These are phyloP conservation scores for Homarus americanus DNA, from an alignment of 1,140 invertebrate species.

Conservation along the genomic window DNA sequence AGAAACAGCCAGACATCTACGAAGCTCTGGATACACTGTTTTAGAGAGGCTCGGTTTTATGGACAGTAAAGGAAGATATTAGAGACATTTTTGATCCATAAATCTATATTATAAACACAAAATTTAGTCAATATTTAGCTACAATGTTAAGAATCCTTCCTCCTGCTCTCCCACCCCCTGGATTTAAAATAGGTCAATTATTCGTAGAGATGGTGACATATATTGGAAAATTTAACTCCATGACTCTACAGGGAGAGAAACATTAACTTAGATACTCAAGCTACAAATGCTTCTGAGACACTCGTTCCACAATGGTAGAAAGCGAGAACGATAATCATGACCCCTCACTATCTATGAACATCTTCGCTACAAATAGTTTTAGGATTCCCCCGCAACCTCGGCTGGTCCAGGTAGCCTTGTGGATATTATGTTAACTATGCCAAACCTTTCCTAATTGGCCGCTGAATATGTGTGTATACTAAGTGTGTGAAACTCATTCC, in stretches of 20 bases:
- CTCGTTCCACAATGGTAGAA: not conserved
- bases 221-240: not conserved
- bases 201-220: not conserved
- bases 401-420: constrained; percentile 8
- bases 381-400: constrained; percentile 12
- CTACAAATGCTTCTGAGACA: no score
- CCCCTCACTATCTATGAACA: not conserved
- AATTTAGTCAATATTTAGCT: no score
- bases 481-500: constrained; percentile 48
- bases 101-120: no score
- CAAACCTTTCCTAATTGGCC: constrained; percentile 60
- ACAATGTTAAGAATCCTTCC: no score
- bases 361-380: constrained; percentile 40
- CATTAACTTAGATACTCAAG: no score
- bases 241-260: not conserved
- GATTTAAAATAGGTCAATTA: no score
- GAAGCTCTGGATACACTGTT: no score
- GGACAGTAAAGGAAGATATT: no score
- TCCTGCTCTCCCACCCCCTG: not conserved
- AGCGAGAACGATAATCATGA: not conserved
- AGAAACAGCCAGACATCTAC: no score
- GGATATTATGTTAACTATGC: constrained; percentile 50
- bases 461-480: constrained; percentile 59
- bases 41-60: no score
- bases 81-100: no score